Evolutionary conservation across 2,113 vertebrate species (phyloP), one percentile per base, ranked within the genome.

Genomic region (Microtus ochrogaster): DNA sequence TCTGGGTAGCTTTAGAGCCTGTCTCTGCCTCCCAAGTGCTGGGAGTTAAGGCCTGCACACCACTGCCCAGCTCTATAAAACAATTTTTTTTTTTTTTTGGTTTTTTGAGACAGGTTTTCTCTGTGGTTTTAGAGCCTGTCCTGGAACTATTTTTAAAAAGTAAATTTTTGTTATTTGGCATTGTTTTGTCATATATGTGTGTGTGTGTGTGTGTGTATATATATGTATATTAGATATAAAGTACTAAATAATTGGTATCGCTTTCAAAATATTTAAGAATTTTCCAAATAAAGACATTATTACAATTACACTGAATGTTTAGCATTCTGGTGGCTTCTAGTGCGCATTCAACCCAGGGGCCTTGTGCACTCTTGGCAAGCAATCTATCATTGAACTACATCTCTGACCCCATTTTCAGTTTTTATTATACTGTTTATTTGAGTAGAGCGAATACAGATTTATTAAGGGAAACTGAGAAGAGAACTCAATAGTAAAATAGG

Each of bases 271-370:
- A 81, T 73, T 92, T 63, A 87, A 87, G 65, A 55, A 90, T 79
- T 52, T 90, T 92, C 52, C 36, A n/a, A 95, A 85, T 85, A 58
- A 97, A 94, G 24, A 84, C 70, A 81, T 47, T 79, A 81, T 47
- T 79, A 5, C 41, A 81, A 84, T 58, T 94, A 49, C 36, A 49
- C 19, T 88, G 95, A 82, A 21, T 73, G 33, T 78, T 44, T 17
- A 76, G 13, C 36, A 19, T 24, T n/a, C 4, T 26, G 1, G 4
- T 17, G 24, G 6, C 14, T 9, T 61, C 24, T 33, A 63, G 33
- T 39, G 10, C 7, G 14, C 16, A 73, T 7, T 16, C 19, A 81
- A 73, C 52, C 21, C 14, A 87, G 30, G 39, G 22, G 39, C 13
- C 30, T 49, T 0, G 47, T 12, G 24, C n/a, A 82, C 55, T 17